These are phyloP conservation scores for Lochmaea crataegi DNA, from an alignment of 2,888 invertebrate species.

Conservation along the genomic window DNA sequence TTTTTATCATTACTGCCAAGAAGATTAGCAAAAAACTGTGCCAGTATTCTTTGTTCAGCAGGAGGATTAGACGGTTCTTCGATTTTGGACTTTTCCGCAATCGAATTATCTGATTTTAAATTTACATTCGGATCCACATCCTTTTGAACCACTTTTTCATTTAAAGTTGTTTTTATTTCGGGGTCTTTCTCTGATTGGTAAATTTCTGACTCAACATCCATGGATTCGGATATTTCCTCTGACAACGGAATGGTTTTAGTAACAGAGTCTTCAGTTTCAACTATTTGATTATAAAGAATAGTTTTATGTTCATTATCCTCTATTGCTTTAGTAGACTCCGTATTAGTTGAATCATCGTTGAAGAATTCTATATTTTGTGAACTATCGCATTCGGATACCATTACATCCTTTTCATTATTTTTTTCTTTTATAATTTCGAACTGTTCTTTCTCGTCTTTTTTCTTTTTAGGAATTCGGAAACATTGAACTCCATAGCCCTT, in stretches of 20 bases:
- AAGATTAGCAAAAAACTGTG: constrained; percentile 55
- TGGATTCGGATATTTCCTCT: not conserved
- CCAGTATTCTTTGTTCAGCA: constrained; percentile 53
- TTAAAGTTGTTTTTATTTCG: not conserved
- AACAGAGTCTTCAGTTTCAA: not conserved
- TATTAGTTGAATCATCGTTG: constrained; percentile 32
- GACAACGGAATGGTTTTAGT: not conserved
- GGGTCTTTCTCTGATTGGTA: not conserved
- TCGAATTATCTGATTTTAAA: not conserved
- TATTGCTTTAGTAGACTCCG: not conserved
- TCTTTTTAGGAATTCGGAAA: constrained; percentile 68
- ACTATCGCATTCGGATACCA: constrained; percentile 31
- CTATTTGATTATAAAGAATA: not conserved
- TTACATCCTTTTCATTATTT: constrained; percentile 1
- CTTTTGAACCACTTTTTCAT: not conserved
- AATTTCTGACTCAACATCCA: not conserved
- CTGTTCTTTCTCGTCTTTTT: constrained; percentile 37
- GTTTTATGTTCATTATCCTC: not conserved
- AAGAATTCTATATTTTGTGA: constrained; percentile 36
- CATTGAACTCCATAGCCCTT: constrained; percentile 67
- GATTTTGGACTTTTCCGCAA: not conserved
- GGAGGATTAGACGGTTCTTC: constrained; percentile 40
- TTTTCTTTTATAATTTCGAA: constrained; percentile 29
- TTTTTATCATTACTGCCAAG: constrained; percentile 54
- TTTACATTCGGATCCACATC: not conserved